A percentile compares a stretch with the other conserved stretches of the same genome.
phyloP scores from a whole-genome alignment of 2,113 vertebrate species.

The Macroglossus sobrinus region DNA sequence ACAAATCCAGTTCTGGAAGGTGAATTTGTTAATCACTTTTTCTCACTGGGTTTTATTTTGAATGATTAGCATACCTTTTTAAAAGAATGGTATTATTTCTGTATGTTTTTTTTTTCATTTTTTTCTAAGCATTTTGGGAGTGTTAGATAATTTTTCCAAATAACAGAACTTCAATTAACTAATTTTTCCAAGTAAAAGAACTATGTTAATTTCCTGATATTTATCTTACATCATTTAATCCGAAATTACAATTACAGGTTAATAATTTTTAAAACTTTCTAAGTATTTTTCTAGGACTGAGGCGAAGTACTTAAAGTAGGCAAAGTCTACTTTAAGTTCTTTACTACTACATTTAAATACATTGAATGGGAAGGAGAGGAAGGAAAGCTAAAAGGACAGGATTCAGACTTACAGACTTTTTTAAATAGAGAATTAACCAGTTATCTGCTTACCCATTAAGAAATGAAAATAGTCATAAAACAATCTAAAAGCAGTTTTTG shows the following conservation, averaged over 20 bases:
- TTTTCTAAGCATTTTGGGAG: not conserved
- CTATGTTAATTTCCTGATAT: not conserved
- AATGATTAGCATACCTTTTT: not conserved
- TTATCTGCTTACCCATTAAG: not conserved
- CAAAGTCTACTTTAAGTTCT: not conserved
- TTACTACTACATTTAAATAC: not conserved
- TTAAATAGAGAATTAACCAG: not conserved
- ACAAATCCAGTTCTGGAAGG: not conserved
- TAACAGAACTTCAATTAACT: not conserved
- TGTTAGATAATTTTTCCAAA: not conserved
- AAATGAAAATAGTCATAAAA: not conserved
- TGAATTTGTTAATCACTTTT: not conserved
- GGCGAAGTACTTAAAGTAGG: not conserved
- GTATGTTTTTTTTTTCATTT: not conserved
- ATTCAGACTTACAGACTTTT: not conserved
- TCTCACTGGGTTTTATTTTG: not conserved
- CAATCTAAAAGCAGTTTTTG: not conserved
- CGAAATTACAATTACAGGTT: not conserved
- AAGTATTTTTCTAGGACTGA: conserved; percentile 4
- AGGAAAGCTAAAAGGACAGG: not conserved
- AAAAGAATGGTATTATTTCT: not conserved
- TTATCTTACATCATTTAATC: not conserved
- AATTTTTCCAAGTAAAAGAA: not conserved
- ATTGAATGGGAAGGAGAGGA: not conserved
- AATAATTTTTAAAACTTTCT: not conserved